Evolutionary conservation across 2,113 vertebrate genomes (phyloP), one percentile per base, ranked within the genome.

Genomic region (Antechinus stuartii): DNA sequence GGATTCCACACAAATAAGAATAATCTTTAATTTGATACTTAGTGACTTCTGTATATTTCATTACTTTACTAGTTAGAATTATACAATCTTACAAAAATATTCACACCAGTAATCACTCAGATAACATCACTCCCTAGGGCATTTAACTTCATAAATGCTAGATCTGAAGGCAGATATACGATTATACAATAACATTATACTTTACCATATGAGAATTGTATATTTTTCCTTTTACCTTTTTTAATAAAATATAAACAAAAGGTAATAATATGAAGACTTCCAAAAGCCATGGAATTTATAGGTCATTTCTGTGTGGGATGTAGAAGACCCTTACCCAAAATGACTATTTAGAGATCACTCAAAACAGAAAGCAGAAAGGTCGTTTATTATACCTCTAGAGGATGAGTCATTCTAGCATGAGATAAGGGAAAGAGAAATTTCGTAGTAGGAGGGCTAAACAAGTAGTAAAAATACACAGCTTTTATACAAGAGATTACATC

Each of bases 11-110:
- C 92, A 97, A 93, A 97, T 95, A 98, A 94, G 95, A 97, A 96
- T 96, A 97, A 96, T 97, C 96, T 97, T 98, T 98, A 97, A 97
- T 98, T 98, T 96, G 97, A 96, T 97, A 97, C 96, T 97, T 97
- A 98, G 95, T 98, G 84, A 97, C 94, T 97, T 97, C 94, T 92
- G 25, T 96, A 95, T 96, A 90, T 90, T 90, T 92, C 95, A 97
- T 89, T 91, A 92, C 95, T 93, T 96, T 97, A 96, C 91, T 97
- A 90, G 93, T 92, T 91, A 96, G 94, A 96, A 96, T 92, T 95
- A 91, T 93, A 96, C 91, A 97, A 92, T 97, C 96, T 97, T 98
- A 96, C 95, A 96, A 97, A 98, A 97, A 97, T 94, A 96, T 91
- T 96, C 0, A 1, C 93, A 96, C 96, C 97, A 90, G 93, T 96